Base-by-base conservation (phyloP, 2,113 vertebrate species). In the Pelusios castaneus region DNA sequence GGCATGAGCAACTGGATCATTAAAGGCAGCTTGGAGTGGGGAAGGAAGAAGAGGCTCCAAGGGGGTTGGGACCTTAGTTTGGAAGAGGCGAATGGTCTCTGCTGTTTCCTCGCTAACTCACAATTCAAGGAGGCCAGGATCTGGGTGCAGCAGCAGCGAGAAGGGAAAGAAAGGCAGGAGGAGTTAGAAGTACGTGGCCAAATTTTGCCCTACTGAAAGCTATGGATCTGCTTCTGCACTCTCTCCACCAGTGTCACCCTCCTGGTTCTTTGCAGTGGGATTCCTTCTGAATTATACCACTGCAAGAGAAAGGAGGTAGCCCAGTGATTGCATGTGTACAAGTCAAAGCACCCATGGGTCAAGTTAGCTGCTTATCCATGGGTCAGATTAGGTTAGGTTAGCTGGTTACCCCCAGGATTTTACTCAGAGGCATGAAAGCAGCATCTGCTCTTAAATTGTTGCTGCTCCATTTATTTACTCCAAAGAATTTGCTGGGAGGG, bases 91-190 rank as follows among this genome's bases (percentile, higher is more conserved):
- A 91, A 78, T 0, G 60, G 90, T 84, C 84, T 91, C 77, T 8
- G 73, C 60, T 82, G 85, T 88, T 92, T 82, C 89, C 63, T 85
- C 86, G 88, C 95, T 89, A 87, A 95, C 95, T 92, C 93, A 95
- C 79, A 47, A 38, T 91, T 31, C 76, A 34, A 63, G 79, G 29
- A 81, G 80, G 54, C 52, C 80, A 56, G 75, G 95, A 49, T 90
- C 73, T 51, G 75, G 89, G 90, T 67, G 92, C 92, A 94, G 92
- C 91, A 82, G 93, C 87, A 0, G 84, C 3, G 41, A 21, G 67
- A n/a, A 70, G 34, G 14, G 55, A 84, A 79, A 92, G 60, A 75
- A 86, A 73, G 75, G 89, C 85, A 21, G 78, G 19, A 10, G n/a
- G 54, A 60, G 58, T 60, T 70, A 6, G 8, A 70, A 58, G 29